Evolutionary conservation across 1,140 invertebrate genomes (phyloP), one percentile per base, ranked within the genome.

Genomic region (Solenopsis invicta): DNA sequence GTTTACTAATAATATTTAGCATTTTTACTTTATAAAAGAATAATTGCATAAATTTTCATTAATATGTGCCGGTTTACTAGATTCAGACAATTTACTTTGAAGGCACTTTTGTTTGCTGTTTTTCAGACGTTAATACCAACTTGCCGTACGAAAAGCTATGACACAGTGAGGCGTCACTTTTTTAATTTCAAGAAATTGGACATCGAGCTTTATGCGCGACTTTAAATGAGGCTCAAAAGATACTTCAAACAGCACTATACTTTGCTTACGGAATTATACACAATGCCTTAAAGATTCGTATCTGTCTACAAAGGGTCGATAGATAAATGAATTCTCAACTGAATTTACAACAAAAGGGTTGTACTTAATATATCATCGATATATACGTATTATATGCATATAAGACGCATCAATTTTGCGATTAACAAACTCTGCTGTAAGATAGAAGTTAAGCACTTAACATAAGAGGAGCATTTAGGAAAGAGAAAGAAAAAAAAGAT

Each of bases 91-190:
- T 6, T 75, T 90, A 85, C 76, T 90, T 91, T 94, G 94, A 95
- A 94, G 93, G 92, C 92, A 93, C 90, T 95, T 84, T 95, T 96
- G 95, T 95, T 95, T 95, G 94, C 95, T 96, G 94, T 96, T 97
- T 98, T 98, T 96, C 97, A 98, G 97, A 98, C 96, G 97, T 98
- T 96, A 97, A 97, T 96, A 97, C 97, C 96, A 96, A 97, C 96
- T 97, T 97, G 96, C 97, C 97, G 96, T 98, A 98, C 96, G 97
- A 98, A 97, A 98, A 98, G 96, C 97, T 98, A 96, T 98, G 97
- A 97, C 94, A 93, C 91, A 75, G 75, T 89, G 92, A 92, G 94
- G 89, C 92, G 92, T 93, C 92, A 89, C 85, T 93, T 94, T 95
- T 95, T 95, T 93, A 90, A 92, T 94, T 94, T 92, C 93, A 94